A percentile compares a stretch with the other conserved stretches of the same genome.
Conservation (phyloP, 2,888 invertebrate species). For the Resseliella maxima region DNA sequence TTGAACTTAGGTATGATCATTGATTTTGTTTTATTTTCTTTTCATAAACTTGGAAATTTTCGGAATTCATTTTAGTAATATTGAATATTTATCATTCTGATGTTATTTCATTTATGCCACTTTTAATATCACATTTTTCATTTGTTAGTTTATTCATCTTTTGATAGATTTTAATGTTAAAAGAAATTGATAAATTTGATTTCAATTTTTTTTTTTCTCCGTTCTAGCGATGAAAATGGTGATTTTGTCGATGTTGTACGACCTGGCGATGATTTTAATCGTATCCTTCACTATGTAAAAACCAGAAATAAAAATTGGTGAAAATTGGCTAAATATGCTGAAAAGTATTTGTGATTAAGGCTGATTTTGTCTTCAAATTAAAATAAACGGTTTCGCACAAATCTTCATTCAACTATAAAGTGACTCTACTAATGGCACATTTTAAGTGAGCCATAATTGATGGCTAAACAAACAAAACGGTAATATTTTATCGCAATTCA, state of each 20-base stretch:
- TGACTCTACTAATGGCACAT: no score
- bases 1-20: constrained; percentile 1
- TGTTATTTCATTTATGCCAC: no score
- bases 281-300: constrained; percentile 11
- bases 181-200: no score
- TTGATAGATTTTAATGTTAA: no score
- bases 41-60: not conserved
- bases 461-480: no score
- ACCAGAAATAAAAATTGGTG: constrained; percentile 56
- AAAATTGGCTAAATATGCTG: not conserved
- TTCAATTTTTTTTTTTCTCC: not conserved
- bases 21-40: not conserved
- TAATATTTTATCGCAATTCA: no score
- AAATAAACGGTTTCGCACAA: no score
- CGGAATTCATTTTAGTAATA: not conserved
- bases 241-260: constrained; percentile 45
- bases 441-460: no score
- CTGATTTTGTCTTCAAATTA: not conserved
- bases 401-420: no score
- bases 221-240: not conserved
- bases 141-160: no score
- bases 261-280: constrained; percentile 29
- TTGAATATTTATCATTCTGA: no score
- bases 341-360: not conserved
- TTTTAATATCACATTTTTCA: no score